phyloP scores from a whole-genome alignment of 2,113 vertebrate genomes.

The Chaetodon auriga region DNA sequence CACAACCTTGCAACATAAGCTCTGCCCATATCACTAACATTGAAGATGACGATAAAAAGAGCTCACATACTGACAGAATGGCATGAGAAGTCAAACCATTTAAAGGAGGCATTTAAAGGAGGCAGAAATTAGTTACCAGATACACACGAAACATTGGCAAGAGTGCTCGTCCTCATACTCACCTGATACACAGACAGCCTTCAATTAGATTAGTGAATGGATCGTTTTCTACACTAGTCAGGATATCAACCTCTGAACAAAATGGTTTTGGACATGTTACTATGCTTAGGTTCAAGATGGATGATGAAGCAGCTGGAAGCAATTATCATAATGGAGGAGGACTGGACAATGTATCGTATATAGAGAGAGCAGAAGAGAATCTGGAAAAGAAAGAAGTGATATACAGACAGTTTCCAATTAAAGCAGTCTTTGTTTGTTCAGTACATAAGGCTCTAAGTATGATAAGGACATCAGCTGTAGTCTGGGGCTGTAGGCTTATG shows the following conservation, averaged over 20 bases:
- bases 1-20: constrained; percentile 26
- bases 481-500: no score
- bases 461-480: no score
- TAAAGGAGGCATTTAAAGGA: constrained; percentile 25
- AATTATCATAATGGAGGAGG: neutral
- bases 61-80: neutral
- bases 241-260: neutral
- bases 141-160: constrained; percentile 28
- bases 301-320: constrained; percentile 27
- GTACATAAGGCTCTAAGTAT: no score
- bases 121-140: constrained; percentile 29
- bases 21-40: neutral
- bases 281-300: constrained; percentile 43
- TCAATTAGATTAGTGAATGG: constrained; percentile 39
- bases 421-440: no score
- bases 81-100: neutral
- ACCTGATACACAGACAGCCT: constrained; percentile 44
- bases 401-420: no score
- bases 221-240: neutral
- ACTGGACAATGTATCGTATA: constrained; percentile 33
- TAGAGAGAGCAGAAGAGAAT: constrained; percentile 45
- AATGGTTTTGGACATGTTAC: constrained; percentile 3
- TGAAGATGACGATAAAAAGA: constrained; percentile 36
- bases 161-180: constrained; percentile 45
- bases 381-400: constrained; percentile 30